Evolutionary conservation across 1,140 invertebrate genomes (phyloP), one percentile per base, ranked within the genome.

Genomic region (Heliconius eleuchia): DNA sequence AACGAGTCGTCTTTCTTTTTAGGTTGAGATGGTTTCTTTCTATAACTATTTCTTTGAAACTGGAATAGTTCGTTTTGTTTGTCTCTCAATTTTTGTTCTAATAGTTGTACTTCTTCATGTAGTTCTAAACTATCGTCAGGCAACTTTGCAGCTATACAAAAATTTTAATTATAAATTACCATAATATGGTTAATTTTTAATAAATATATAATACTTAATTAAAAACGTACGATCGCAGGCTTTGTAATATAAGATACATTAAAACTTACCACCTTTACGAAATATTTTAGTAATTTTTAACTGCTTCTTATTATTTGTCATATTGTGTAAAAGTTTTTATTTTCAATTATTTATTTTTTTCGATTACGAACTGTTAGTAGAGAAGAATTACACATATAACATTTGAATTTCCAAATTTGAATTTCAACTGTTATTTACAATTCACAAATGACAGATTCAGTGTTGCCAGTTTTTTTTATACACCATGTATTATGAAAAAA

Each of bases 51-150:
- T 71, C 90, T 83, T 83, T 92, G 91, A 2, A 94, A 81, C 82
- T 92, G 88, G 77, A 94, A 92, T n/a, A 90, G 74, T 75, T 92
- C 87, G 83, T 89, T 84, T 76, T 92, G 88, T 79, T 87, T 89
- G n/a, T 89, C 82, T 52, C 77, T 86, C 3, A 94, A 80, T 19
- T 85, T 85, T 57, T 86, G 80, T 80, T 91, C 87, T 74, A 92
- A 73, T 0, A 84, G 79, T 57, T 85, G 74, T 27, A 94, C 81
- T 74, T 91, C 89, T 66, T 91, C 85, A 71, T 85, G 79, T 23
- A 92, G 66, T 11, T 92, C 88, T 39, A 87, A 81, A 77, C 84
- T 85, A 39, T 91, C 89, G 73, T 93, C 90, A n/a, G 86, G 80
- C 7, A 81, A 5, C 23, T 79, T 86, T 46, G 77, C 80, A n/a